Percentiles rank a stretch among this genome's conserved stretches.
Evolutionary conservation across 2,113 vertebrate genomes (phyloP).

Genomic region (Ibidorhyncha struthersii): DNA sequence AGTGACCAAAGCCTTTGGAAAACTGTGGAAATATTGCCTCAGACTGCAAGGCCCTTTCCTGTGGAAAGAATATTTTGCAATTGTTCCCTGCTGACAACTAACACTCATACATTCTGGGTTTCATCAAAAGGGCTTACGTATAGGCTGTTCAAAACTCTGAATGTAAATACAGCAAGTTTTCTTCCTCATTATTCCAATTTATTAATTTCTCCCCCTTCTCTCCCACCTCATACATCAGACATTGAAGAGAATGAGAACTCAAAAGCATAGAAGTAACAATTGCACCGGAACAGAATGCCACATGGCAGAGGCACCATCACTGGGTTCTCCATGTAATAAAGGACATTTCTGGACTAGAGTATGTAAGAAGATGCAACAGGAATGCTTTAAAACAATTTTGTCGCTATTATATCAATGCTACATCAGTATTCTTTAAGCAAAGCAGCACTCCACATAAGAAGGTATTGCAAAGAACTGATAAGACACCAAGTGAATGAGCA

Average conservation of each 20-base stretch:
- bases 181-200: background rate
- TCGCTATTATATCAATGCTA: background rate
- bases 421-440: background rate
- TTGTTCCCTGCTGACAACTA: slow-evolving; percentile 10
- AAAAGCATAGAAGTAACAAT: background rate
- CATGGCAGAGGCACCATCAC: background rate
- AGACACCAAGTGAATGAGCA: background rate
- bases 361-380: background rate
- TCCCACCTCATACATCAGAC: background rate
- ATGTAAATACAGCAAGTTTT: background rate
- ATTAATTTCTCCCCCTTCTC: background rate
- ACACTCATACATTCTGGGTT: background rate
- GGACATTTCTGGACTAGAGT: background rate
- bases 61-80: slow-evolving; percentile 38
- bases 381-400: background rate
- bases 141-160: background rate
- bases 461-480: background rate
- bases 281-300: background rate
- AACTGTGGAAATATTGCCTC: slow-evolving; percentile 64
- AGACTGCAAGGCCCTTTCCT: slow-evolving; percentile 56
- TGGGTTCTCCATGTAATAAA: background rate
- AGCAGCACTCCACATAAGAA: background rate
- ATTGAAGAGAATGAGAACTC: background rate
- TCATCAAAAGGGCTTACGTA: background rate
- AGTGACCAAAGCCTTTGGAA: slow-evolving; percentile 39